Percentiles rank a stretch among this genome's conserved stretches.
These are phyloP conservation scores for Acanthiza pusilla DNA, from an alignment of 2,797 vertebrate genomes.

Conservation along the genomic window DNA sequence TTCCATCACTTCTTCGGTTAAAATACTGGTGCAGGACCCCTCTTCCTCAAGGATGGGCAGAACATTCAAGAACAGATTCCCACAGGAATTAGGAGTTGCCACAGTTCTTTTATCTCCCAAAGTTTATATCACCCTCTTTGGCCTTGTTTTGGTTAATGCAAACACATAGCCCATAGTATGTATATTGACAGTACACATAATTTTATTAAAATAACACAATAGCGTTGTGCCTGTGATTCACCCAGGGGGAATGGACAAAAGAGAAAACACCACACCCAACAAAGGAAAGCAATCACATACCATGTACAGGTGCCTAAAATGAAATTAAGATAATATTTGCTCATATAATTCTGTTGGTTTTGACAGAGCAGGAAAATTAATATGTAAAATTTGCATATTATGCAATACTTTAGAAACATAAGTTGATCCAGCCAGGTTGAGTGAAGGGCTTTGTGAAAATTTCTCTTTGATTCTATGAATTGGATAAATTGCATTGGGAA, in stretches of 20 bases:
- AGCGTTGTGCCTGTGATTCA: not conserved
- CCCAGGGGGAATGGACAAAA: not conserved
- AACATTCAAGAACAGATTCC: not conserved
- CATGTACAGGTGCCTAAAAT: not conserved
- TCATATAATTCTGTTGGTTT: constrained; percentile 32
- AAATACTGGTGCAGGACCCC: not conserved
- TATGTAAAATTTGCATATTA: constrained; percentile 29
- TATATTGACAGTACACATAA: not conserved
- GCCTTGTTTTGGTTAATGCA: not conserved
- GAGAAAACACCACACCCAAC: not conserved
- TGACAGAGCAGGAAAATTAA: constrained; percentile 32
- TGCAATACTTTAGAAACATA: not conserved
- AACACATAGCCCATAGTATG: not conserved
- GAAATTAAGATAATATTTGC: constrained; percentile 36
- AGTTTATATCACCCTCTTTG: not conserved
- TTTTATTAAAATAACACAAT: constrained; percentile 37
- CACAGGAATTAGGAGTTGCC: not conserved
- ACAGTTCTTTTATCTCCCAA: not conserved
- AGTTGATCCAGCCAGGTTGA: not conserved
- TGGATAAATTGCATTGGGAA: not conserved
- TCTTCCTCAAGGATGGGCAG: not conserved
- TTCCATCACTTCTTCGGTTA: not conserved
- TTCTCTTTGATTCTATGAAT: not conserved
- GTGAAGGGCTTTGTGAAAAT: not conserved
- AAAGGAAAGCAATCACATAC: constrained; percentile 2